Evolutionary conservation across 2,888 invertebrate species (phyloP).

Genomic region (Pseudococcus viburni): DNA sequence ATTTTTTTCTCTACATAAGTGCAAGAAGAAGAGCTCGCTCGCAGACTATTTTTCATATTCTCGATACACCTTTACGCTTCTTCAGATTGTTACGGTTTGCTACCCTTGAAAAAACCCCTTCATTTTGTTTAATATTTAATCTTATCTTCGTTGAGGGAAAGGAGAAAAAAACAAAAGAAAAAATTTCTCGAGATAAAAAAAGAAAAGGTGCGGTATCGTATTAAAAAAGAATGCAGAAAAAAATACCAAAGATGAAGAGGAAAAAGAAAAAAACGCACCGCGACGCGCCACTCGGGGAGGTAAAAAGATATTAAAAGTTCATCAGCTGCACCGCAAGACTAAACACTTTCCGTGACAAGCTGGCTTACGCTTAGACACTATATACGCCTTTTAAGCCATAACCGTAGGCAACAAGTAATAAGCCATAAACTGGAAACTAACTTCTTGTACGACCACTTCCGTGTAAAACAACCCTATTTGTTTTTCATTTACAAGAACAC

Average conservation of each 20-base stretch:
- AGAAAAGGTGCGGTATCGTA: conserved; percentile 42
- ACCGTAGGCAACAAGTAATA: conserved; percentile 65
- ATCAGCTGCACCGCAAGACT: conserved; percentile 66
- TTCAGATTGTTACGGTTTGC: conserved; percentile 50
- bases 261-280: conserved; percentile 9
- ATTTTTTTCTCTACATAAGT: conserved; percentile 18
- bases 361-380: conserved; percentile 56
- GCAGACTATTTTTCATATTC: conserved; percentile 39
- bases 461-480: conserved; percentile 65
- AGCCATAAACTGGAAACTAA: conserved; percentile 65
- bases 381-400: conserved; percentile 56
- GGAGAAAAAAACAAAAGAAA: conserved; percentile 48
- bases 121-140: conserved; percentile 61
- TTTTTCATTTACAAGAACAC: conserved; percentile 65
- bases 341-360: conserved; percentile 64
- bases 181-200: not conserved
- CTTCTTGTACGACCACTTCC: conserved; percentile 63
- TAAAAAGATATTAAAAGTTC: conserved; percentile 66
- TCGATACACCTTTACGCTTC: conserved; percentile 45
- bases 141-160: conserved; percentile 32
- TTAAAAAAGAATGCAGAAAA: conserved; percentile 41
- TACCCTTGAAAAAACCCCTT: conserved; percentile 42
- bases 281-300: conserved; percentile 29
- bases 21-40: not conserved
- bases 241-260: not conserved